Conservation (phyloP, 2,888 invertebrate genomes). For the Andrena praecox region DNA sequence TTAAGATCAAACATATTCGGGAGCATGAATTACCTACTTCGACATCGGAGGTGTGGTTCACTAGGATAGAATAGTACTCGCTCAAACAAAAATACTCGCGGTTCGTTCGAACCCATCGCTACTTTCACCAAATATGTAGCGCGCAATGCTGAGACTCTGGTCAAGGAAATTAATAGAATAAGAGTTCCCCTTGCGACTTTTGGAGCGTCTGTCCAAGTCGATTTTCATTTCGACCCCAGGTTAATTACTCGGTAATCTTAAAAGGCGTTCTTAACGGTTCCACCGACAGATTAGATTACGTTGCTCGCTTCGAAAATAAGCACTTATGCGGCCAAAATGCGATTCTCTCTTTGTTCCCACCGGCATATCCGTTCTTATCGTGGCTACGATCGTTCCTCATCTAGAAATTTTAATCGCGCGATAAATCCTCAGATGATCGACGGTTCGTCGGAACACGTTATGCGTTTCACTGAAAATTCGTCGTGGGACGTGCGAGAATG, state of each 20-base stretch:
- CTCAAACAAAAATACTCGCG: too few relatives aligned
- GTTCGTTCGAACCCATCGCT: too few relatives aligned
- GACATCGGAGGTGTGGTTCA: too few relatives aligned
- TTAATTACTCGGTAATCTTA: conserved; percentile 23
- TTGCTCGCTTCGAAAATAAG: neutral
- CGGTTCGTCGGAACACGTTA: conserved; percentile 11
- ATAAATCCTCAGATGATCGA: conserved; percentile 2
- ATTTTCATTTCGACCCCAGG: neutral
- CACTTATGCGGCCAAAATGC: neutral
- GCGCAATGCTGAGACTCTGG: too few relatives aligned
- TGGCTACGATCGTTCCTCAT: neutral
- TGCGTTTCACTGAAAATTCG: neutral
- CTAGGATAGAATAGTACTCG: too few relatives aligned
- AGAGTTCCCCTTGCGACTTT: too few relatives aligned
- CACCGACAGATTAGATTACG: conserved; percentile 27
- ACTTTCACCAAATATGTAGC: too few relatives aligned
- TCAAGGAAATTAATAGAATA: too few relatives aligned
- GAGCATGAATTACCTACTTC: too few relatives aligned
- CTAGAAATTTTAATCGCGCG: conserved; percentile 19
- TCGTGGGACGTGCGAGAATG: neutral
- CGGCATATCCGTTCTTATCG: conserved; percentile 7
- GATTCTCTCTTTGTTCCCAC: neutral
- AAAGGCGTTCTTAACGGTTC: neutral
- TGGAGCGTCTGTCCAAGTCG: too few relatives aligned
- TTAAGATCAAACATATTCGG: too few relatives aligned